Base-by-base conservation (phyloP, 2,888 invertebrate genomes). In the Pyrrhia umbra region DNA sequence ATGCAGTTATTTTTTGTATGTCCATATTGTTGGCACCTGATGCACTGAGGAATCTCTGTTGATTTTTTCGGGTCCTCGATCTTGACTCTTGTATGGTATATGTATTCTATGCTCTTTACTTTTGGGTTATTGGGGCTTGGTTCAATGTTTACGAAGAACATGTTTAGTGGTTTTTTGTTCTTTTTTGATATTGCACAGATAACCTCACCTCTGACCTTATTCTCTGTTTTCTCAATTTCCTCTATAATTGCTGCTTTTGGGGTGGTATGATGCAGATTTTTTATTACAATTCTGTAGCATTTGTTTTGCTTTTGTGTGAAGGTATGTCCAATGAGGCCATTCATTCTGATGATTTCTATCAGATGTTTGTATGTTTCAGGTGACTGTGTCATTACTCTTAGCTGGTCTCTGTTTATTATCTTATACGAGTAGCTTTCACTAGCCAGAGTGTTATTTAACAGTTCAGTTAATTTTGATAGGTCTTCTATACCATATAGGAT, bases 1-100 rank as follows among this genome's bases (percentile, higher is more conserved):
- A 34, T 51, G 21, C 34, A n/a, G 16, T 47, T 49, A 9, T 49
- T 34, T 49, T 34, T 49, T 49, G 20, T n/a, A n/a, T n/a, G n/a
- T n/a, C n/a, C n/a, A n/a, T n/a, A n/a, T n/a, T n/a, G n/a, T n/a
- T n/a, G n/a, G 10, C 10, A 50, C 30, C 15, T 37, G 3, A 21
- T 6, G 3, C 37, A 37, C 20, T 21, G 21, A 20, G 34, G 34
- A 1, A 50, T 34, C 1, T 50, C 6, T 2, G 18, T 50, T 10
- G 34, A 34, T 37, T 34, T 50, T n/a, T 15, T 8, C 21, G 34
- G 34, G 10, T 37, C 21, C 6, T 34, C 20, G 9, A 34, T 34
- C 6, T 3, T 50, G 6, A 50, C 50, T 37, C 34, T 37, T 0
- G n/a, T 47, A 18, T 47, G n/a, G 8, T 47, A 30, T 47, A 47